These are phyloP conservation scores for Phocoena phocoena DNA, from an alignment of 2,113 vertebrate genomes.

Conservation along the genomic window DNA sequence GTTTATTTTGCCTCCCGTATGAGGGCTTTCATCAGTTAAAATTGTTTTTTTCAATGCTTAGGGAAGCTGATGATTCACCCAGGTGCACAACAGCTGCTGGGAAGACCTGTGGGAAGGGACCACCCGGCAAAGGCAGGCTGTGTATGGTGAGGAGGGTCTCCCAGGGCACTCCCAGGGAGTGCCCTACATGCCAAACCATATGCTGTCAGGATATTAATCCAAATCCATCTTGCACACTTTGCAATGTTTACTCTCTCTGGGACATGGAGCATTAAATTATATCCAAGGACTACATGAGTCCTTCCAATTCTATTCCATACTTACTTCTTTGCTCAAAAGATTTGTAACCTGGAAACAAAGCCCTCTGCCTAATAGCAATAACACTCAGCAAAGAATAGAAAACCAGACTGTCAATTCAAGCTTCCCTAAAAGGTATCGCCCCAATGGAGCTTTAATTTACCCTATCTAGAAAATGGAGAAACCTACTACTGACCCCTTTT, in stretches of 20 bases:
- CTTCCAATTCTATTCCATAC: slow-evolving; percentile 61
- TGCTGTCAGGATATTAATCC: slow-evolving; percentile 70
- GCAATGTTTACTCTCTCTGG: slow-evolving; percentile 60
- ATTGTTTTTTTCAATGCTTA: neutral
- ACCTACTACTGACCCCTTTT: neutral
- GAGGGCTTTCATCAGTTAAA: slow-evolving; percentile 49
- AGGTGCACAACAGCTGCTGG: slow-evolving; percentile 59
- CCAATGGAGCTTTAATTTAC: neutral
- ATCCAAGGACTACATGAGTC: slow-evolving; percentile 59
- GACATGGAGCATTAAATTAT: slow-evolving; percentile 61
- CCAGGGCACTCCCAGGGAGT: neutral
- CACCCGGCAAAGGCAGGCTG: slow-evolving; percentile 27
- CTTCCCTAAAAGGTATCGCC: slow-evolving; percentile 9
- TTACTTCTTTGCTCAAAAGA: slow-evolving; percentile 70
- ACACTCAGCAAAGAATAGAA: slow-evolving; percentile 48
- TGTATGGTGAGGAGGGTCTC: slow-evolving; percentile 31
- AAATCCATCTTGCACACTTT: slow-evolving; percentile 58
- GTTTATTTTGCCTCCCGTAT: slow-evolving; percentile 8
- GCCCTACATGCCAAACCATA: slow-evolving; percentile 56
- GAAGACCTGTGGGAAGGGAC: slow-evolving; percentile 40
- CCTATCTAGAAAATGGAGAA: neutral
- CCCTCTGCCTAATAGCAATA: slow-evolving; percentile 47
- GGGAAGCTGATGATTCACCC: slow-evolving; percentile 39
- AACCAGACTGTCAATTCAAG: slow-evolving; percentile 40
- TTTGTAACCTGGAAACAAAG: slow-evolving; percentile 73